Conservation (phyloP, 2,113 vertebrate species). For the Catharus fuscescens region DNA sequence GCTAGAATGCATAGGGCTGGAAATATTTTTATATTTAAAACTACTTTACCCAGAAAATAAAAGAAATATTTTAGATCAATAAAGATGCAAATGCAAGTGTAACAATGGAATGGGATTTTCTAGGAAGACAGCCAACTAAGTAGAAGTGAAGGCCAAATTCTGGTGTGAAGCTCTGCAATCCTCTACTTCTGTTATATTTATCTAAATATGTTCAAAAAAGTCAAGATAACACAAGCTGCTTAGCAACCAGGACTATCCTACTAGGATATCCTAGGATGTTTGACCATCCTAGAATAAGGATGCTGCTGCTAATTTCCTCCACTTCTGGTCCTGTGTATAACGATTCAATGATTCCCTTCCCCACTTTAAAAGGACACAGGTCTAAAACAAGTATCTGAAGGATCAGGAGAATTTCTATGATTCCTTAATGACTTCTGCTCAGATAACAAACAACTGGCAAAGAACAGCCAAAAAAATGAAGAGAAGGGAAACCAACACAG, state of each 20-base stretch:
- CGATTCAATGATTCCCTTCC: not conserved
- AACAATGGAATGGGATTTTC: not conserved
- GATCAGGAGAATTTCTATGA: not conserved
- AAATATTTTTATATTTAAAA: not conserved
- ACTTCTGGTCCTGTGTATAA: not conserved
- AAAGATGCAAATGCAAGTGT: not conserved
- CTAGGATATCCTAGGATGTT: not conserved
- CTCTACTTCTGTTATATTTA: not conserved
- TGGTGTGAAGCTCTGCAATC: not conserved
- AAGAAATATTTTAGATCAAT: not conserved
- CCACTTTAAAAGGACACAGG: not conserved
- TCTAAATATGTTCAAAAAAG: not conserved
- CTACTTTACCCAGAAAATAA: not conserved
- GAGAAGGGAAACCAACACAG: not conserved
- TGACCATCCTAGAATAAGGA: not conserved
- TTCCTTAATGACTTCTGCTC: not conserved
- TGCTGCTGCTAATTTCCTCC: not conserved
- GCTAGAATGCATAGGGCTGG: not conserved
- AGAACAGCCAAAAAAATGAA: not conserved
- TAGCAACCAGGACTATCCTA: not conserved
- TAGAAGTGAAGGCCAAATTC: not conserved
- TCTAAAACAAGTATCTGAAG: not conserved
- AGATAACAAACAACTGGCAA: not conserved
- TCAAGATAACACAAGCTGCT: not conserved
- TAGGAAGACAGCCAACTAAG: not conserved